Conservation (phyloP, 2,888 invertebrate species). For the Lutraria lutraria region DNA sequence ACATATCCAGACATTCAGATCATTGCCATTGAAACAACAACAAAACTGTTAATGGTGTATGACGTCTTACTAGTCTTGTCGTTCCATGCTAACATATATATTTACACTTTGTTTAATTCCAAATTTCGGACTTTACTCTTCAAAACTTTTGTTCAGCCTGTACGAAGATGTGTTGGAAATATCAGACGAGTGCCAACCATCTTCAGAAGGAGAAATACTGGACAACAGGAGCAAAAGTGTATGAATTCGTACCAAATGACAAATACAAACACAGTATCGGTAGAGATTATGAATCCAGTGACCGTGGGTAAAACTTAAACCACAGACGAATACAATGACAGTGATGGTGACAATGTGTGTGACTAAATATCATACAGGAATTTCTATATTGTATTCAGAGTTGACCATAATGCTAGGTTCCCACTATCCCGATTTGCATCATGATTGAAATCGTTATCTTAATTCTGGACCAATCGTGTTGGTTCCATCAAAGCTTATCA, state of each 20-base stretch:
- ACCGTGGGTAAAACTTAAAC: background rate
- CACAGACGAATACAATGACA: background rate
- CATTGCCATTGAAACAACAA: slow-evolving; percentile 13
- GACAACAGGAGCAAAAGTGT: background rate
- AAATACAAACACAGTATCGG: background rate
- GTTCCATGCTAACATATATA: slow-evolving; percentile 42
- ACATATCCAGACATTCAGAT: background rate
- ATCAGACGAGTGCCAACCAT: background rate
- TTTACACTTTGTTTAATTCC: slow-evolving; percentile 32
- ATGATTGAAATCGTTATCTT: too few relatives aligned
- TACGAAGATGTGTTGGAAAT: background rate
- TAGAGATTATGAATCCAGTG: background rate
- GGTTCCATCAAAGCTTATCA: too few relatives aligned
- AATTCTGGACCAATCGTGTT: too few relatives aligned
- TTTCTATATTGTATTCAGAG: too few relatives aligned
- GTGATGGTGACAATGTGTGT: too few relatives aligned
- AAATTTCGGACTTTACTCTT: slow-evolving; percentile 24
- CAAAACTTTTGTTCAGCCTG: background rate
- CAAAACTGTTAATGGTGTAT: slow-evolving; percentile 11
- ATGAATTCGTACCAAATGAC: background rate
- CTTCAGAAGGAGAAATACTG: background rate
- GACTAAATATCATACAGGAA: too few relatives aligned
- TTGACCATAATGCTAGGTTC: too few relatives aligned
- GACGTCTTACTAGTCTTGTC: slow-evolving; percentile 16
- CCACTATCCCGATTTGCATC: too few relatives aligned